Evolutionary conservation across 2,113 vertebrate species (phyloP), one percentile per base, ranked within the genome.

Genomic region (Ursus arctos): DNA sequence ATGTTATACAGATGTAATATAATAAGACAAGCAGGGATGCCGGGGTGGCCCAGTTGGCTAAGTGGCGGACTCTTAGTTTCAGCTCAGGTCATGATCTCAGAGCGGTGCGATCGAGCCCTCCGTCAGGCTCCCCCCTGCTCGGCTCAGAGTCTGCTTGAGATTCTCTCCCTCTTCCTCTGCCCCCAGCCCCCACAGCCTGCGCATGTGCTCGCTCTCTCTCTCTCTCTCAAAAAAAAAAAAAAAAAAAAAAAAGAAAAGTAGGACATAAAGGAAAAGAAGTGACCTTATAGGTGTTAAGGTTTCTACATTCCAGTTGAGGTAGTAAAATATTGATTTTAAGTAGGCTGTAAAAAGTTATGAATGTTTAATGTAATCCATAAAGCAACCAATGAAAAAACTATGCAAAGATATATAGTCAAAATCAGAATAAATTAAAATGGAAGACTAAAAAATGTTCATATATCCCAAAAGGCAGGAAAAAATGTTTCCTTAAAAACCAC

Each of bases 341-440:
- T 63, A 47, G 12, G 77, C 47, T 89, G 33, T 87, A 55, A 80
- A 92, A 76, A 57, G 26, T 82, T 33, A 89, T 24, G 16, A 65
- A 43, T 28, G 33, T 77, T 69, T 26, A 67, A 43, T 24, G 4
- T 53, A 71, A 83, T 40, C 43, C 19, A 16, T 65, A 40, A 57
- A 85, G 40, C 55, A 95, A 72, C 47, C 40, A 88, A 87, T 51
- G 24, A 5, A 89, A 88, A 92, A 36, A 33, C 63, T 57, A 49
- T 49, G 10, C 18, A 80, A 80, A 93, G 55, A 61, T 40, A 71
- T 21, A 65, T 2, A 71, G 89, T 81, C 24, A 69, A 89, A 82
- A 22, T 69, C 36, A 80, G 10, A 87, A 88, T 90, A 61, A 88
- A 91, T 83, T 91, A 84, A 97, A 94, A 88, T 83, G 47, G 16